Conservation (phyloP, 2,888 invertebrate species). For the Punctoribates punctum region DNA sequence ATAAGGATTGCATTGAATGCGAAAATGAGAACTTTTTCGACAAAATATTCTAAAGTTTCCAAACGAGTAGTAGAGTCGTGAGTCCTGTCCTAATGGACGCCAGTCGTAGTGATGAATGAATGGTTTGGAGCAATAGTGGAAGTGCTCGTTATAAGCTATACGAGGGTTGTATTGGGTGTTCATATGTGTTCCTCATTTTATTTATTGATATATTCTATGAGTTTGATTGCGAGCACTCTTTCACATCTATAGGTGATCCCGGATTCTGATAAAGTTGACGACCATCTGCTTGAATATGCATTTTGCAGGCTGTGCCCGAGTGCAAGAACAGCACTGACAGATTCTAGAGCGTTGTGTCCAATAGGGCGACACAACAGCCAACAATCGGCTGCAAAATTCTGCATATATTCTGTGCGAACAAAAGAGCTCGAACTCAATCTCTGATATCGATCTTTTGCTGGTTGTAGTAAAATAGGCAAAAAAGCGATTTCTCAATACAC, state of each 20-base stretch:
- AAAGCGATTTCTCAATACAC: conserved; percentile 28
- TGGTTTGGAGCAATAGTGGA: background rate
- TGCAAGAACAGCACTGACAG: background rate
- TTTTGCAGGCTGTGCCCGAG: conserved; percentile 12
- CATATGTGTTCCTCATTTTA: background rate
- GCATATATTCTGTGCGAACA: conserved; percentile 10
- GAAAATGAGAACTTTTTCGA: background rate
- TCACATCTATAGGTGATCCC: conserved; percentile 44
- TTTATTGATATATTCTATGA: background rate
- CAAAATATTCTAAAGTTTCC: background rate
- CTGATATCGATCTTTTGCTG: conserved; percentile 26
- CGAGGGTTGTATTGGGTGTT: too few relatives aligned
- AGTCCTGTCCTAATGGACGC: conserved; percentile 10
- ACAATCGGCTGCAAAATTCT: background rate
- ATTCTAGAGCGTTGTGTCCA: background rate
- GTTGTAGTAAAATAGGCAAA: background rate
- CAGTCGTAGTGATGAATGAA: background rate
- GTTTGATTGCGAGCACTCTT: background rate
- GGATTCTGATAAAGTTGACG: conserved; percentile 33
- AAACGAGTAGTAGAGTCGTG: background rate
- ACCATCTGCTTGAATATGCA: conserved; percentile 32
- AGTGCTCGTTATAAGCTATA: background rate
- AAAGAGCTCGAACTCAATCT: conserved; percentile 26
- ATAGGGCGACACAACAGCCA: conserved; percentile 21
- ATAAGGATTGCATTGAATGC: background rate